Base-by-base conservation (phyloP, 2,113 vertebrate genomes). In the Psammodynastes pulverulentus region DNA sequence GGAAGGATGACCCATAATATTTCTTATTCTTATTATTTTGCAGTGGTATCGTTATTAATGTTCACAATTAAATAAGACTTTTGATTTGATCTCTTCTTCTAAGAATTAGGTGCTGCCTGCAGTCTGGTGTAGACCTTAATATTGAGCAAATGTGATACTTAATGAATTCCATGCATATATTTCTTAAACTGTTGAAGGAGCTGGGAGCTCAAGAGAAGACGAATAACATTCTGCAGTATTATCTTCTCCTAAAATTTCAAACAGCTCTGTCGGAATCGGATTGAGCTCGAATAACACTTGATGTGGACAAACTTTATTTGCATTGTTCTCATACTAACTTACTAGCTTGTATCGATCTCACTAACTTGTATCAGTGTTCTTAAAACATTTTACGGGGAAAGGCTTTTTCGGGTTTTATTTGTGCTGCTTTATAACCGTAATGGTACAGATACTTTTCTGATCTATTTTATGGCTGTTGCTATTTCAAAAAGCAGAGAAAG, bases 41-140 rank as follows among this genome's bases (percentile, higher is more conserved):
- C 46, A 15, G 3, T 51, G 29, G 49, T 21, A 12, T 26, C 34
- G 26, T 0, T 7, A 19, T 19, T 0, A 1, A 26, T 3, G 39
- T 52, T 53, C 54, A 5, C n/a, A 0, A 0, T 43, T 21, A 46
- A 34, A 92, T n/a, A 29, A 45, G 6, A 56, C 43, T 10, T 24
- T 45, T 51, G 45, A 8, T 15, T 43, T n/a, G 9, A 85, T 52
- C 21, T 45, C 13, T 86, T 79, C 46, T 23, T 53, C 53, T 58
- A 34, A 90, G 72, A 26, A 48, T 84, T 26, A 45, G 48, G 13
- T 53, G 15, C n/a, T 58, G 15, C 3, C 89, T 24, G 3, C 34
- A 39, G 17, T 24, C 34, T 85, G 39, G 43, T 17, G 2, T 9
- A 85, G 43, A 19, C 39, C 79, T 91, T 56, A 46, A 54, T 85